Percentiles rank a stretch among this genome's conserved stretches.
Evolutionary conservation across 2,888 invertebrate genomes (phyloP).

Genomic region (Cacoxenus indagator): DNA sequence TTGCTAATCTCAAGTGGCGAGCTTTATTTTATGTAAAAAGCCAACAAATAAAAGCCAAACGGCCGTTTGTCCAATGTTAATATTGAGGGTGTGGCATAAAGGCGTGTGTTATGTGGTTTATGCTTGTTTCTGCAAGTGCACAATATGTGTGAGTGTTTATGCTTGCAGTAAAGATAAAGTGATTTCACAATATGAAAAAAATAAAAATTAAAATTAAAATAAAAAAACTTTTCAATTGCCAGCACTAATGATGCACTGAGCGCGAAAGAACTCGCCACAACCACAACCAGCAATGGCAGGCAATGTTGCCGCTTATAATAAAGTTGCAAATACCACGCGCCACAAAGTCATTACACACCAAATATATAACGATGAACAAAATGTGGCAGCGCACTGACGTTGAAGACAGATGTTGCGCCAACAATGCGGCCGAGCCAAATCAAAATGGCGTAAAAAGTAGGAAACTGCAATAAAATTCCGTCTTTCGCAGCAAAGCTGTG

Average conservation of each 20-base stretch:
- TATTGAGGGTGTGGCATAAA: not conserved
- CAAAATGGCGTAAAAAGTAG: constrained; percentile 54
- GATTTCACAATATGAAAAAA: constrained; percentile 50
- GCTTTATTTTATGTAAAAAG: constrained; percentile 4
- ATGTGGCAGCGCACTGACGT: no score
- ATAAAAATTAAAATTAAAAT: not conserved
- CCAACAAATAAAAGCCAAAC: not conserved
- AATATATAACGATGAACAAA: constrained; percentile 27
- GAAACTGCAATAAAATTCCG: constrained; percentile 55
- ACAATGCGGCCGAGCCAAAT: constrained; percentile 47
- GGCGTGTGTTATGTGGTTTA: constrained; percentile 41
- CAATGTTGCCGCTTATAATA: constrained; percentile 5
- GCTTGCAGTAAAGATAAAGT: constrained; percentile 57
- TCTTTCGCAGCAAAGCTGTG: not conserved
- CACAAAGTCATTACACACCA: constrained; percentile 49
- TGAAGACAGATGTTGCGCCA: constrained; percentile 16
- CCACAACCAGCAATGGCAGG: not conserved
- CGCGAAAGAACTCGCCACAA: not conserved
- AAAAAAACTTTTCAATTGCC: constrained; percentile 57
- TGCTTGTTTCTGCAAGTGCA: constrained; percentile 43
- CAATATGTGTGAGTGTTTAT: not conserved
- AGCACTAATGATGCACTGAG: constrained; percentile 63
- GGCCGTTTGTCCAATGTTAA: not conserved
- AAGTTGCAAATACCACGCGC: constrained; percentile 20
- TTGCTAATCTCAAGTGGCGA: constrained; percentile 18